Percentiles rank a stretch among this genome's conserved stretches.
phyloP scores from a whole-genome alignment of 2,888 invertebrate genomes.

The Phrixothrix hirtus region DNA sequence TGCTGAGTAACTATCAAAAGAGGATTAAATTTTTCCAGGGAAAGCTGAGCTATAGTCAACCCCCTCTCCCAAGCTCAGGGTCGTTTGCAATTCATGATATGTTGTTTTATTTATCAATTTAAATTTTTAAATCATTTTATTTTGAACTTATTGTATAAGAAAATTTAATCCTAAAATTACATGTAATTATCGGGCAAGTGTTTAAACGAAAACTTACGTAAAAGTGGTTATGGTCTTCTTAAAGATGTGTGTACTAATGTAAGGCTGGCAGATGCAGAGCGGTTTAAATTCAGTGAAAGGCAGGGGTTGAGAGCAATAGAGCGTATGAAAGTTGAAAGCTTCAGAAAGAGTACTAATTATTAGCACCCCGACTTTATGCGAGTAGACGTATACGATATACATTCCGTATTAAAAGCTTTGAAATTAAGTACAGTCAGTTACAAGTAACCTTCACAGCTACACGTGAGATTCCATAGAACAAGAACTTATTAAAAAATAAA shows the following conservation, averaged over 20 bases:
- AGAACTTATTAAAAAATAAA: too few species aligned
- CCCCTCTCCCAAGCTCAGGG: too few species aligned
- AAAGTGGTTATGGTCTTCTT: not conserved
- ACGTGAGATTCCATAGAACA: too few species aligned
- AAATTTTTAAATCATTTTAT: too few species aligned
- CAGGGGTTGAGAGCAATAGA: slow-evolving; percentile 43
- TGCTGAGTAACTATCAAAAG: too few species aligned
- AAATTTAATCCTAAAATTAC: too few species aligned
- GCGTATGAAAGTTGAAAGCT: slow-evolving; percentile 43
- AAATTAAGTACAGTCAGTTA: slow-evolving; percentile 22
- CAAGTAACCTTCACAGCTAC: too few species aligned
- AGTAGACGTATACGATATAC: slow-evolving; percentile 22
- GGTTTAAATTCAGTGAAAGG: slow-evolving; percentile 28
- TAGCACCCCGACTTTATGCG: slow-evolving; percentile 45
- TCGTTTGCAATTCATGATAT: too few species aligned
- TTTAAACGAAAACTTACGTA: not conserved
- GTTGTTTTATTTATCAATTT: too few species aligned
- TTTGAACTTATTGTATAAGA: too few species aligned
- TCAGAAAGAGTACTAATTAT: slow-evolving; percentile 54
- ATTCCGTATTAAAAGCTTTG: slow-evolving; percentile 20
- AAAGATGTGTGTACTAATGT: slow-evolving; percentile 10
- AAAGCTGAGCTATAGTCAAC: too few species aligned
- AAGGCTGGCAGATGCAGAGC: slow-evolving; percentile 25
- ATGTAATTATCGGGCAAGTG: not conserved
- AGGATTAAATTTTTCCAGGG: too few species aligned